A percentile compares a stretch with the other conserved stretches of the same genome.
Evolutionary conservation across 2,113 vertebrate species (phyloP).

Genomic region (Ivindomyrus marchei): DNA sequence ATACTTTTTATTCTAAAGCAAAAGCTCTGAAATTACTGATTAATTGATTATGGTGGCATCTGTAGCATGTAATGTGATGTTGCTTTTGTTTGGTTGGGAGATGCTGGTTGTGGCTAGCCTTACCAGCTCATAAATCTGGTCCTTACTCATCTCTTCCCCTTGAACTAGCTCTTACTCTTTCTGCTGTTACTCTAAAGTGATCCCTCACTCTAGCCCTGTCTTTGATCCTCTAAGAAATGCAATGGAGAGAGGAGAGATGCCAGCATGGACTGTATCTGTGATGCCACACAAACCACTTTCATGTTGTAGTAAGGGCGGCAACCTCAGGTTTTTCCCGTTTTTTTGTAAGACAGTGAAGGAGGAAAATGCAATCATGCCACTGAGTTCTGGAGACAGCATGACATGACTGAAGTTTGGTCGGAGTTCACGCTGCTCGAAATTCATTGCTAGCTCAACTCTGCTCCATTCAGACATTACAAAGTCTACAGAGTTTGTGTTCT

Average conservation of each 20-base stretch:
- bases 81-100: background rate
- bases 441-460: background rate
- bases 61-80: background rate
- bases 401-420: background rate
- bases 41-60: background rate
- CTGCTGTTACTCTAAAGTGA: background rate
- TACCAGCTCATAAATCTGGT: background rate
- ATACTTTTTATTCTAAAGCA: background rate
- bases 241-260: background rate
- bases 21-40: background rate
- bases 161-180: background rate
- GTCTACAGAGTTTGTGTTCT: background rate
- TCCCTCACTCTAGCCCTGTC: background rate
- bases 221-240: background rate
- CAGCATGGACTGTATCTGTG: background rate
- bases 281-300: background rate
- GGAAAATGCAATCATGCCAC: background rate
- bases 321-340: background rate
- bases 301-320: background rate
- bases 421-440: background rate
- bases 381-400: background rate
- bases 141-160: background rate
- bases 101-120: background rate
- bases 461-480: background rate
- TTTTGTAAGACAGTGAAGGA: background rate